These are phyloP conservation scores for Lampropteryx suffumata DNA, from an alignment of 2,888 invertebrate species.

Conservation along the genomic window DNA sequence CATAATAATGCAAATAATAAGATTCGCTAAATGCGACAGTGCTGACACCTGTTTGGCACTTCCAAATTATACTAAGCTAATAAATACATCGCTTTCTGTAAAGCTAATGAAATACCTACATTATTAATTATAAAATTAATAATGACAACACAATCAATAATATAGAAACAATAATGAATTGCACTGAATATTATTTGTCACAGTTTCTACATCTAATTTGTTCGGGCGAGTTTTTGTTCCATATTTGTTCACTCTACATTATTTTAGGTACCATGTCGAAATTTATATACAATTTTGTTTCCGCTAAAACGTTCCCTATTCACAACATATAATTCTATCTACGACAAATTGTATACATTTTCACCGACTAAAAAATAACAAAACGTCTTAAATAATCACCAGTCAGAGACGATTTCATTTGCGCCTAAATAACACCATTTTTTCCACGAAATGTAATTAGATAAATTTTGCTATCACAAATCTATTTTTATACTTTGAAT, in stretches of 20 bases:
- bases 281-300: constrained; percentile 71
- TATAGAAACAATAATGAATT: constrained; percentile 68
- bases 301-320: constrained; percentile 65
- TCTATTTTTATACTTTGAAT: constrained; percentile 42
- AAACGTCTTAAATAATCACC: constrained; percentile 57
- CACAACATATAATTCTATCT: constrained; percentile 75
- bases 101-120: constrained; percentile 73
- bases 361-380: constrained; percentile 47
- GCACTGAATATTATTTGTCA: constrained; percentile 68
- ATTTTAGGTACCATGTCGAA: constrained; percentile 54
- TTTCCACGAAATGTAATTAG: constrained; percentile 32
- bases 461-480: constrained; percentile 48
- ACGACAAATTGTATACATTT: constrained; percentile 58
- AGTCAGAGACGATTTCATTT: constrained; percentile 75
- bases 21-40: constrained; percentile 74
- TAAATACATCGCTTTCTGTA: constrained; percentile 66
- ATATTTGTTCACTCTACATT: constrained; percentile 67
- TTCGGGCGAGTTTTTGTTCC: constrained; percentile 81
- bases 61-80: constrained; percentile 78
- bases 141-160: constrained; percentile 43
- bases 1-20: constrained; percentile 64
- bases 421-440: constrained; percentile 47
- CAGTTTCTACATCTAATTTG: constrained; percentile 69
- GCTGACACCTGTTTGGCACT: constrained; percentile 77
- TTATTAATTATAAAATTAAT: constrained; percentile 31